Evolutionary conservation across 2,113 vertebrate species (phyloP).

Genomic region (Oxyruncus cristatus): DNA sequence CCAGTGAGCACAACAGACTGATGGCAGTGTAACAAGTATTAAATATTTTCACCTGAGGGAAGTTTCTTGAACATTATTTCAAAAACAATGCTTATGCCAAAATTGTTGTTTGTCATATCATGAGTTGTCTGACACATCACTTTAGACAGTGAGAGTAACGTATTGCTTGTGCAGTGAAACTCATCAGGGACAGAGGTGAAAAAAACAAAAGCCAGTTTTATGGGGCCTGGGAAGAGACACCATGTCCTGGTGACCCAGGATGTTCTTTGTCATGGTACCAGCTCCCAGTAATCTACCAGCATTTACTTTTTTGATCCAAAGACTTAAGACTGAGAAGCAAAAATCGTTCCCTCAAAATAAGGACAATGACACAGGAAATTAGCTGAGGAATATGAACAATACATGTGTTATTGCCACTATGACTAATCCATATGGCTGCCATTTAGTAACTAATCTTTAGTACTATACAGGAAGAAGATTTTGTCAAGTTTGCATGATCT

Average conservation of each 20-base stretch:
- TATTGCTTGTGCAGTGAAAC: neutral
- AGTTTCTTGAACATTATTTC: neutral
- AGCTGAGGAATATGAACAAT: neutral
- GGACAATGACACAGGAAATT: neutral
- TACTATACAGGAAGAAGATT: neutral
- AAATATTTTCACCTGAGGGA: neutral
- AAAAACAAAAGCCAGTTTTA: neutral
- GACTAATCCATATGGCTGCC: neutral
- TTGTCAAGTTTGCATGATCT: neutral
- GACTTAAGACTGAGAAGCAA: neutral
- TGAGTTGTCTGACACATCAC: neutral
- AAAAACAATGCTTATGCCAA: neutral
- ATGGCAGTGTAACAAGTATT: neutral
- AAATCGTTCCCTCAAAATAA: neutral
- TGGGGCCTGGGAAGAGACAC: neutral
- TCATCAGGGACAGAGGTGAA: neutral
- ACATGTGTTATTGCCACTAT: neutral
- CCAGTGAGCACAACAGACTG: neutral
- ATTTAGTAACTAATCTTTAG: neutral
- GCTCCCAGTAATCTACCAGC: neutral
- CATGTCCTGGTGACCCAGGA: neutral
- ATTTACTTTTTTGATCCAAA: neutral
- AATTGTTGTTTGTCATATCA: neutral
- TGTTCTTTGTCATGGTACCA: neutral
- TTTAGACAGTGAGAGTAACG: neutral